Evolutionary conservation across 1,140 invertebrate genomes (phyloP), one percentile per base, ranked within the genome.

Genomic region (Drosophila kohkoa): DNA sequence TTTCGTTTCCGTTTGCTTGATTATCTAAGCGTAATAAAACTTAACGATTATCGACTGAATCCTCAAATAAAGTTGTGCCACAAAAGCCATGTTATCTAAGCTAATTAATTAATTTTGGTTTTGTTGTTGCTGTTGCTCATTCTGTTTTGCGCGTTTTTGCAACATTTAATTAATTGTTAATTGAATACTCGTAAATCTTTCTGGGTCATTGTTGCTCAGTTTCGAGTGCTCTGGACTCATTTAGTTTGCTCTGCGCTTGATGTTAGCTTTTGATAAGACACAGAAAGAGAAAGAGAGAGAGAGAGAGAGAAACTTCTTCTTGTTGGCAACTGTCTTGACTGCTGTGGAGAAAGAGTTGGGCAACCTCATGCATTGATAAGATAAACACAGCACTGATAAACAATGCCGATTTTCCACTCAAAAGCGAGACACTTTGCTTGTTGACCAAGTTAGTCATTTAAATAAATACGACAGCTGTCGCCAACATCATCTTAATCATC

Each of bases 191-290:
- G 68, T 58, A 65, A 71, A 75, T 71, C 73, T 75, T 75, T 75
- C 45, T 75, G 73, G 73, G 73, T 75, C 73, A 75, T 71, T 65
- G 73, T 71, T 75, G 72, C 71, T 75, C 58, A 41, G 59, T 35
- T 70, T 55, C 45, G 43, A 63, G 67, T 52, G 41, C 30, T 62
- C 48, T 67, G 70, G 64, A 38, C 63, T 59, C 59, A 68, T 68
- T 71, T 51, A 60, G 13, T 16, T 63, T 10, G 32, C 30, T 49
- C 30, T 49, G 46, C 7, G 8, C 28, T 49, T 20, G 30, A 38
- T 70, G 69, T 72, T 72, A 32, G 16, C 48, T 35, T 7, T 5
- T 4, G 41, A 43, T 43, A 43, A 43, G 8, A 41, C 32, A 32
- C 5, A 32, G 32, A 32, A 32, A 30, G 30, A 38, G 35, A 7